phyloP scores from a whole-genome alignment of 2,888 invertebrate species.

The Ophion costatus region DNA sequence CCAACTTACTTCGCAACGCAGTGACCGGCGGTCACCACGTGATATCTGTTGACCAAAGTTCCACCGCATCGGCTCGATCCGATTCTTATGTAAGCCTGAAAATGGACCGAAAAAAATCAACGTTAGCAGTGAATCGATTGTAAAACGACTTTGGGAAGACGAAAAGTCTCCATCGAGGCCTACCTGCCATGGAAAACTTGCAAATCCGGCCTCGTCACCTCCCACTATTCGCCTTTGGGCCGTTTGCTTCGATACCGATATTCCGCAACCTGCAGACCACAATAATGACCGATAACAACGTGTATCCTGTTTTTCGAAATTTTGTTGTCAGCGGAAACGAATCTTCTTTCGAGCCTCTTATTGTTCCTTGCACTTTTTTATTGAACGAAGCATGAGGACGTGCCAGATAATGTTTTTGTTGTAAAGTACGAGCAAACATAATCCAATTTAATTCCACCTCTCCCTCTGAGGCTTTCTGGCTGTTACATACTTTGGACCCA shows the following conservation, averaged over 20 bases:
- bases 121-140: neutral
- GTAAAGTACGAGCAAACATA: too few species aligned
- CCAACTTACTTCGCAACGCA: slow-evolving; percentile 90
- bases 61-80: slow-evolving; percentile 98
- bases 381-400: too few species aligned
- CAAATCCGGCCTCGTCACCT: slow-evolving; percentile 97
- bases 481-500: too few species aligned
- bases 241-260: slow-evolving; percentile 92
- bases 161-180: slow-evolving; percentile 55
- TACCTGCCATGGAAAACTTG: slow-evolving; percentile 97
- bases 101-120: slow-evolving; percentile 39
- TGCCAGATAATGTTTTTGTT: too few species aligned
- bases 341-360: neutral
- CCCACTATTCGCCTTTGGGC: slow-evolving; percentile 96
- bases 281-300: slow-evolving; percentile 21
- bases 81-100: slow-evolving; percentile 93
- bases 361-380: too few species aligned
- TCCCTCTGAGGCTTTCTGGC: too few species aligned
- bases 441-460: too few species aligned
- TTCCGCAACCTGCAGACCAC: slow-evolving; percentile 91
- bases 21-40: slow-evolving; percentile 97
- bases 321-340: neutral
- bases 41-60: slow-evolving; percentile 94
- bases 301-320: neutral
- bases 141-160: neutral